These are phyloP conservation scores for Microcebus murinus DNA, from an alignment of 2,113 vertebrate genomes.

Conservation along the genomic window DNA sequence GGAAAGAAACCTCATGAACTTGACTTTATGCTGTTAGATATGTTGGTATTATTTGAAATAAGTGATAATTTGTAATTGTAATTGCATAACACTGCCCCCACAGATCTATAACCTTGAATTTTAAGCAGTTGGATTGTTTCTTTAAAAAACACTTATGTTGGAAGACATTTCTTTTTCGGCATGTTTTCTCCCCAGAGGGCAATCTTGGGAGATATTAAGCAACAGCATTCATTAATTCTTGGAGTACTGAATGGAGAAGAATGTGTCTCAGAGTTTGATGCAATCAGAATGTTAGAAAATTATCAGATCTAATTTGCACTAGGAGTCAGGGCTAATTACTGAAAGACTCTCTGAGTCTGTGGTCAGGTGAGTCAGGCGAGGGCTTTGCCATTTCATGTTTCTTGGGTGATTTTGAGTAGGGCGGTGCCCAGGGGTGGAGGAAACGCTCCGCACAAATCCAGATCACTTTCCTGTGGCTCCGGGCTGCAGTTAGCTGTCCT, in stretches of 20 bases:
- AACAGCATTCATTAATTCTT: not conserved
- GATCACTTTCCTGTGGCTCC: too few relatives aligned
- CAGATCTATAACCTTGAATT: not conserved
- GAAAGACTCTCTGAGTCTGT: not conserved
- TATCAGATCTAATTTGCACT: not conserved
- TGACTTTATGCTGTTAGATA: not conserved
- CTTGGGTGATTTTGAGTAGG: not conserved
- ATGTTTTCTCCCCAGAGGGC: not conserved
- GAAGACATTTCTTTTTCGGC: not conserved
- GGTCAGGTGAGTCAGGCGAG: not conserved
- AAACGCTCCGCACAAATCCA: rapidly evolving
- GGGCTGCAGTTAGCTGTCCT: too few relatives aligned
- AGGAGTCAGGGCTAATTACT: not conserved
- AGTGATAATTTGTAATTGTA: not conserved
- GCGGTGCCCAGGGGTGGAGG: not conserved
- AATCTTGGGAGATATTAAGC: not conserved
- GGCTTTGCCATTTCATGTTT: not conserved
- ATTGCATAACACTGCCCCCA: not conserved
- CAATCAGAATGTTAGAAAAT: not conserved
- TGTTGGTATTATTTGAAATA: not conserved
- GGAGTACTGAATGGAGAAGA: not conserved
- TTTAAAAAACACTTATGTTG: not conserved
- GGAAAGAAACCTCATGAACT: not conserved
- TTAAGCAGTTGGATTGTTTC: not conserved
- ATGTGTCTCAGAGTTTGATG: not conserved